A percentile compares a stretch with the other conserved stretches of the same genome.
phyloP scores from a whole-genome alignment of 2,113 vertebrate species.

The Macrotis lagotis region DNA sequence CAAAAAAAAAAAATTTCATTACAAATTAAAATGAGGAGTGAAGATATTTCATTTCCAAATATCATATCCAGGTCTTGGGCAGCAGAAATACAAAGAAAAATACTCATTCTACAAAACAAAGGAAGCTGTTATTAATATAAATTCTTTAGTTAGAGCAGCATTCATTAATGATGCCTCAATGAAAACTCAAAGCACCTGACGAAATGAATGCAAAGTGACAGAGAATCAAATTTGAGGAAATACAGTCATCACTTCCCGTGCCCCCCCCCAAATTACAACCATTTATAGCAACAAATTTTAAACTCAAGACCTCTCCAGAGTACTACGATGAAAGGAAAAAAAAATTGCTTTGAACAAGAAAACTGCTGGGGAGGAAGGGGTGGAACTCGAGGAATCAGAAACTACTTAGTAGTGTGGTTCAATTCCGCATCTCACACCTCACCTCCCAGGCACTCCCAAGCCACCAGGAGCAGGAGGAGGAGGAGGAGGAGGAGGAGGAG shows the following conservation, averaged over 20 bases:
- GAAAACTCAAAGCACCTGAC: not conserved
- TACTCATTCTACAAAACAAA: conserved; percentile 16
- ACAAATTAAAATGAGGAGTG: not conserved
- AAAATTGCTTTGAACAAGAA: conserved; percentile 5
- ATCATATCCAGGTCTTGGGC: conserved; percentile 37
- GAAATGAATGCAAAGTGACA: not conserved
- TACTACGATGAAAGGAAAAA: conserved; percentile 36
- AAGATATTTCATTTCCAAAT: not conserved
- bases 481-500: not conserved
- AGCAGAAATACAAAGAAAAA: conserved; percentile 20
- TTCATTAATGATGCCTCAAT: conserved; percentile 2
- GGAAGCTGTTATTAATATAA: conserved; percentile 39
- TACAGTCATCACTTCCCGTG: not conserved
- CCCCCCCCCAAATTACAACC: not conserved
- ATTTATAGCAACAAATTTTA: conserved; percentile 18
- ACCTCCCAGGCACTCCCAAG: not conserved
- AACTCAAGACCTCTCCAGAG: not conserved
- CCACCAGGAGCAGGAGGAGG: not conserved
- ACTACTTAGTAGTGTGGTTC: too few relatives aligned
- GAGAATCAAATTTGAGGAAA: too few relatives aligned
- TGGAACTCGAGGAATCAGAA: too few relatives aligned
- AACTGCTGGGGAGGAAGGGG: too few relatives aligned
- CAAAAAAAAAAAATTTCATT: conserved; percentile 20
- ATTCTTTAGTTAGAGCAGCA: conserved; percentile 19
- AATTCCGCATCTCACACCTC: not conserved